Evolutionary conservation across 1,140 invertebrate genomes (phyloP).

Genomic region (Bombus huntii): DNA sequence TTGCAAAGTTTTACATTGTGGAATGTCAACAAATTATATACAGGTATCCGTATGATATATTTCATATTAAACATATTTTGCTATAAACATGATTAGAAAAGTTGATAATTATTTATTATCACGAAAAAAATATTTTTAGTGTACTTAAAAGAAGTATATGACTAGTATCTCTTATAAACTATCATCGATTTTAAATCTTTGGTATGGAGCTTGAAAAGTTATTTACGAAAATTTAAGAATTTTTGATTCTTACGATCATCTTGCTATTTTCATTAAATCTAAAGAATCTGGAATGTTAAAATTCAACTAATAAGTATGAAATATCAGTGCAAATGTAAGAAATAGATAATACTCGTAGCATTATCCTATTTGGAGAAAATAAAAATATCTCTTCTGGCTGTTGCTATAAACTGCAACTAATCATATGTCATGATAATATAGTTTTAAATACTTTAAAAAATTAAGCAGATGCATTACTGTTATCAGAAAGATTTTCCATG

Average conservation of each 20-base stretch:
- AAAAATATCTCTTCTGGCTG: slow-evolving; percentile 36
- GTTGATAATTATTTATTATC: slow-evolving; percentile 60
- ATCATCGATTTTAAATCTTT: slow-evolving; percentile 61
- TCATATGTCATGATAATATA: slow-evolving; percentile 7
- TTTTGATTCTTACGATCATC: slow-evolving; percentile 57
- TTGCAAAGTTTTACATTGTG: slow-evolving; percentile 5
- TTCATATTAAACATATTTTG: slow-evolving; percentile 43
- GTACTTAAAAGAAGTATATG: slow-evolving; percentile 55
- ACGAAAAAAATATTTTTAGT: slow-evolving; percentile 46
- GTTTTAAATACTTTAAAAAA: slow-evolving; percentile 32
- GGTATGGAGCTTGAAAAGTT: slow-evolving; percentile 60
- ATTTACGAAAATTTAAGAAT: slow-evolving; percentile 47
- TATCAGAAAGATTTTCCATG: slow-evolving; percentile 74
- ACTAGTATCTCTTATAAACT: slow-evolving; percentile 57
- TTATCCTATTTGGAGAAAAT: slow-evolving; percentile 47
- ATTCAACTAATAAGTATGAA: slow-evolving; percentile 43
- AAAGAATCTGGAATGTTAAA: slow-evolving; percentile 56
- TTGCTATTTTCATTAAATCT: slow-evolving; percentile 17
- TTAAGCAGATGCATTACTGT: slow-evolving; percentile 78
- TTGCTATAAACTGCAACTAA: slow-evolving; percentile 51
- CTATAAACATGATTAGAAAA: slow-evolving; percentile 56
- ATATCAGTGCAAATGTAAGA: slow-evolving; percentile 39
- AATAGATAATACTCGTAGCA: slow-evolving; percentile 18
- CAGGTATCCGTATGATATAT: slow-evolving; percentile 33
- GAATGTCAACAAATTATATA: slow-evolving; percentile 45